Conservation (phyloP, 2,888 invertebrate genomes). For the Rhingia rostrata region DNA sequence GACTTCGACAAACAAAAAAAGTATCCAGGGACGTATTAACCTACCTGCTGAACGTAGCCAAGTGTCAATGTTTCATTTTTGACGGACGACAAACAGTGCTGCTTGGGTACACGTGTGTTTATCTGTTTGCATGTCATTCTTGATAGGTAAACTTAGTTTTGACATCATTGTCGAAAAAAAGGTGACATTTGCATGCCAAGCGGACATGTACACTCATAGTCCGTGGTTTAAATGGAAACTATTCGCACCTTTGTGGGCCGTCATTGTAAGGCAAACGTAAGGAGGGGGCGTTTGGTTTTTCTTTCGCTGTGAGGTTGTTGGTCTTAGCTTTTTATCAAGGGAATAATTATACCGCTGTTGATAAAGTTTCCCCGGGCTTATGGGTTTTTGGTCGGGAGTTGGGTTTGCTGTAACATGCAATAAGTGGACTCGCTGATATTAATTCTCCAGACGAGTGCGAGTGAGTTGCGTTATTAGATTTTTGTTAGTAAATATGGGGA, state of each 20-base stretch:
- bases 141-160: conserved; percentile 58
- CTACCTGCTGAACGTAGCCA: conserved; percentile 5
- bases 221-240: conserved; percentile 37
- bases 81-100: conserved; percentile 32
- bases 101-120: conserved; percentile 37
- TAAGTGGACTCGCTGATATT: background rate
- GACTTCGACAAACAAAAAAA: conserved; percentile 9
- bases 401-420: conserved; percentile 29
- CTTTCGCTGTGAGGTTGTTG: conserved; percentile 40
- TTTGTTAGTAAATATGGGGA: too few relatives aligned
- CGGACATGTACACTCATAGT: too few relatives aligned
- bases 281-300: conserved; percentile 8
- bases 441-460: background rate
- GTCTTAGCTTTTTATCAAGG: conserved; percentile 41
- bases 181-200: conserved; percentile 61
- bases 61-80: conserved; percentile 56
- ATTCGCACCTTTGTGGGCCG: conserved; percentile 66
- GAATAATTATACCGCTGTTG: conserved; percentile 44
- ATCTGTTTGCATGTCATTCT: conserved; percentile 61
- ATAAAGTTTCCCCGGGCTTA: conserved; percentile 37
- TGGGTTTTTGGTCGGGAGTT: conserved; percentile 36
- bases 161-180: conserved; percentile 30
- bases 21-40: conserved; percentile 18
- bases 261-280: conserved; percentile 48
- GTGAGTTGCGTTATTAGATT: too few relatives aligned